Evolutionary conservation across 2,113 vertebrate genomes (phyloP), one percentile per base, ranked within the genome.

Genomic region (Grantiella picta): DNA sequence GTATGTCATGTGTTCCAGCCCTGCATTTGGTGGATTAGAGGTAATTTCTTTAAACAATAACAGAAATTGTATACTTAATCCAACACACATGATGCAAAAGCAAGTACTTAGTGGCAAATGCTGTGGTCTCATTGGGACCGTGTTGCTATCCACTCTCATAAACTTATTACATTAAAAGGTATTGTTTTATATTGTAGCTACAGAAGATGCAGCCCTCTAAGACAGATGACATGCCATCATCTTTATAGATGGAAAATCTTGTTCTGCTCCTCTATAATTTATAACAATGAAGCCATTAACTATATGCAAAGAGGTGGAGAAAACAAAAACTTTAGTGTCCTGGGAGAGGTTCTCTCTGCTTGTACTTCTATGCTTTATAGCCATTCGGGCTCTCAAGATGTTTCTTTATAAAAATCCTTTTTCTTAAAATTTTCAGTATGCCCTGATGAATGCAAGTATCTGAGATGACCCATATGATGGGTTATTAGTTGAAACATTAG

Each of bases 31-130:
- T 90, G 92, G 76, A 91, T 83, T 91, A 96, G 56, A 86, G 84
- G 56, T 31, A 84, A 89, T 90, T 95, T 93, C 68, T 83, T 82
- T 59, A 81, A 95, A 95, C 77, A 90, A 66, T 79, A 92, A 71
- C 52, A 81, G 64, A 91, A 95, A 86, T 81, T 95, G 61, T 89
- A 61, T 52, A 44, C 57, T 70, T 96, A 97, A 95, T 91, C 94
- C 96, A 87, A 61, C 45, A 56, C 73, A 60, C 54, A 42, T 85
- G 73, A 96, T 85, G 45, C 54, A 92, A 36, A 89, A 86, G 65
- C 86, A 52, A 0, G 0, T 73, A 66, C 49, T 60, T 73, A 78
- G 76, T 45, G 44, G 60, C 78, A 60, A 96, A 64, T n/a, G 54
- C 72, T 38, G 53, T 63, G 68, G 50, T 86, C 76, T 92, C 47